Evolutionary conservation across 2,888 invertebrate genomes (phyloP), one percentile per base, ranked within the genome.

Genomic region (Acrocyrtus sp.): DNA sequence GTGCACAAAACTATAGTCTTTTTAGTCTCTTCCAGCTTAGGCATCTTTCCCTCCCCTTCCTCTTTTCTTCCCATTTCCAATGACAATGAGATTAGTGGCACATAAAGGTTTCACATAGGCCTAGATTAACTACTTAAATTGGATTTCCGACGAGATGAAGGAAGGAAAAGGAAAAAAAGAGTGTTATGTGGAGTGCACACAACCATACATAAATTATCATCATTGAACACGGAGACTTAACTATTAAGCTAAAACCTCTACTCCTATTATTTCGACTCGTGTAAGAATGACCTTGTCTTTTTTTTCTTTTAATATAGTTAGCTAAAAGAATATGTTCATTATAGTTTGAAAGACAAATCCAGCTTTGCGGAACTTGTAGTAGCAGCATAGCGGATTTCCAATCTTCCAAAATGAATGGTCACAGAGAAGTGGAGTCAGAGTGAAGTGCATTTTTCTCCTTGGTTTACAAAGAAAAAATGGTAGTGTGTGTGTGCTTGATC

Each of bases 101-200:
- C 61, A 69, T 69, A 69, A 63, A 70, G 56, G 70, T 70, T 70
- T 70, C 70, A 70, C 57, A 57, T 70, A 57, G 62, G 50, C 57
- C 51, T 70, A 70, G 70, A 70, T 70, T 70, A 70, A 57, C 70
- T 70, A 50, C 62, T 70, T 62, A 70, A 70, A 70, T 70, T 70
- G 70, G 70, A 70, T 70, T 70, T 62, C 51, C 57, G 51, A 70
- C 48, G 41, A 50, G 57, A 62, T 43, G 69, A 43, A 70, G 57
- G 56, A 39, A 41, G 3, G 21, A 27, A 29, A 57, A 68, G 50
- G 26, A 60, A 56, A n/a, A n/a, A n/a, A n/a, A n/a, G n/a, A n/a
- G n/a, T n/a, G n/a, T n/a, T n/a, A n/a, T n/a, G n/a, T n/a, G n/a
- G 50, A 24, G 22, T 29, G 68, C 34, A 56, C 62, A 29, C 56